Evolutionary conservation across 2,888 invertebrate species (phyloP), one percentile per base, ranked within the genome.

Genomic region (Ophion ellenae): DNA sequence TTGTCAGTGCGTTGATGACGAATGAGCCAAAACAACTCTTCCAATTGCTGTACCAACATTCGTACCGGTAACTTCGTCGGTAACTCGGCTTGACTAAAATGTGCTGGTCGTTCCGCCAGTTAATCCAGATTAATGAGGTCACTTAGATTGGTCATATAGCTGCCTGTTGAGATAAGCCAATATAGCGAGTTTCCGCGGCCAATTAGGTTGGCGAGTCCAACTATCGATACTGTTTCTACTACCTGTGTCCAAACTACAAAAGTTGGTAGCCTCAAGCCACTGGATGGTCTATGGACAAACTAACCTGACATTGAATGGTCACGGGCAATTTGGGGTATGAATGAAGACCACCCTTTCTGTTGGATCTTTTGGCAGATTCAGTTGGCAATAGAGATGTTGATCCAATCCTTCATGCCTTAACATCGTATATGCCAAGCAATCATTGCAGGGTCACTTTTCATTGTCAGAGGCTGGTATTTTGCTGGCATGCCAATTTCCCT

Each of bases 341-440:
- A 10, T 47, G 47, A 2, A 0, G 1, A 14, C 47, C 11, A 47
- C 11, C 11, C 10, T 47, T 47, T 53, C 53, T 53, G 4, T 14
- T 14, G 5, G 14, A 53, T 53, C 17, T 5, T 53, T 53, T 17
- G 11, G 11, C 14, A 4, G 3, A 53, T 17, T 53, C 14, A 5
- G 14, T 17, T 17, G 53, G 3, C 53, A 83, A 77, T 81, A 73
- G 77, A 71, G 81, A 84, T 84, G 81, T 84, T 81, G 67, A 81
- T 73, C 64, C 59, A 47, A 40, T 17, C 14, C 14, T 17, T 53
- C 17, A 14, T 17, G 17, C 11, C 14, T 53, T 14, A 3, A 14
- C 53, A 53, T 14, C 17, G 4, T 53, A 53, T 53, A 5, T 17
- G 14, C 53, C 53, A 17, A 17, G 14, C 17, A 3, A 53, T 11